A percentile compares a stretch with the other conserved stretches of the same genome.
Conservation (phyloP, 2,113 vertebrate genomes). For the Ceyx cyanopectus region DNA sequence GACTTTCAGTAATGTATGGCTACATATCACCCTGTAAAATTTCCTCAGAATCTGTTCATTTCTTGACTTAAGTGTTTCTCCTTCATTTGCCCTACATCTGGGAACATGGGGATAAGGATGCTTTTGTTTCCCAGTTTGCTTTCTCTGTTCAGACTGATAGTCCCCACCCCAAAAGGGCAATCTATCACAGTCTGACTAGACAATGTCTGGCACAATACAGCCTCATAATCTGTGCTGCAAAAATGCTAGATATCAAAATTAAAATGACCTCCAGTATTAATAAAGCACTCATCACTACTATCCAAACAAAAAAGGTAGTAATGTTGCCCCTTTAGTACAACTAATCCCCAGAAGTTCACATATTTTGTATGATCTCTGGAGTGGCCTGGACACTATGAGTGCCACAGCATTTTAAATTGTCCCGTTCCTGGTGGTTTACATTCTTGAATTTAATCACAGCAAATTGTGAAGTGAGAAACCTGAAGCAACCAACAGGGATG, state of each 20-base stretch:
- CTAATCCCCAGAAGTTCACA: neutral
- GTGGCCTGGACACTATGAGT: neutral
- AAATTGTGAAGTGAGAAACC: neutral
- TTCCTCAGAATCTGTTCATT: neutral
- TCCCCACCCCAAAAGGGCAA: neutral
- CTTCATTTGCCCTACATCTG: conserved; percentile 24
- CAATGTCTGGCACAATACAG: neutral
- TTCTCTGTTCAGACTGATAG: neutral
- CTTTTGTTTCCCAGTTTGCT: neutral
- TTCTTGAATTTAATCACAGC: neutral
- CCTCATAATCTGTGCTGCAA: neutral
- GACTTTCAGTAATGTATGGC: neutral
- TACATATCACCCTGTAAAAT: neutral
- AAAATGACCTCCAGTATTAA: neutral
- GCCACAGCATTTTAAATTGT: neutral
- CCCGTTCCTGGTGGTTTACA: neutral
- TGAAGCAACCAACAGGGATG: neutral
- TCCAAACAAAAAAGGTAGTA: neutral
- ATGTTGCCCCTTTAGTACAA: neutral
- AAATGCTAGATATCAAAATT: neutral
- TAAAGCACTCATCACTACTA: neutral
- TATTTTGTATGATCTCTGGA: neutral
- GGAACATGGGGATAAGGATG: neutral
- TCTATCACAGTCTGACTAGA: neutral
- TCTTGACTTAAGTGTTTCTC: neutral